Evolutionary conservation across 1,140 invertebrate genomes (phyloP).

Genomic region (Anoplophora glabripennis): DNA sequence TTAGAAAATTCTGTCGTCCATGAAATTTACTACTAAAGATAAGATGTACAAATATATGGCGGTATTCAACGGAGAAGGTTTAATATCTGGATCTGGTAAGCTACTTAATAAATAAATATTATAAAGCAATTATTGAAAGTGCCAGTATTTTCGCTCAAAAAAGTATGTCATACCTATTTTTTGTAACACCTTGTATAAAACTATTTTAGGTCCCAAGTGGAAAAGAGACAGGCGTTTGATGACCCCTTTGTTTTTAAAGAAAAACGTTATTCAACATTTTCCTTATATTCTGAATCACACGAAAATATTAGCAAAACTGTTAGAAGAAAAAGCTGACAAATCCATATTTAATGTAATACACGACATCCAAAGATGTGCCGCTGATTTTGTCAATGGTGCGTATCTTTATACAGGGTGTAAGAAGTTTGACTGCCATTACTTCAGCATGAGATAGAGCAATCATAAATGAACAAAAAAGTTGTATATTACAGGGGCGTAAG

Average conservation of each 20-base stretch:
- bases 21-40: slow-evolving; percentile 24
- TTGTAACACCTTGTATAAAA: no score
- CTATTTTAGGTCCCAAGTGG: slow-evolving; percentile 16
- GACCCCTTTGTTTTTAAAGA: slow-evolving; percentile 12
- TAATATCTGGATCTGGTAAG: slow-evolving; percentile 30
- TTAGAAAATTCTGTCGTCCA: slow-evolving; percentile 29
- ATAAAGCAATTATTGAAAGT: background rate
- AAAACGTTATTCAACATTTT: slow-evolving; percentile 14
- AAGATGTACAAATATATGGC: slow-evolving; percentile 29
- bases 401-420: slow-evolving; percentile 9
- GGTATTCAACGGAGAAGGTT: slow-evolving; percentile 24
- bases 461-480: no score
- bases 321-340: slow-evolving; percentile 3
- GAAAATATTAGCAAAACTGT: slow-evolving; percentile 2
- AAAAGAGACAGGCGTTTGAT: slow-evolving; percentile 21
- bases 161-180: no score
- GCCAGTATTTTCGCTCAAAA: background rate
- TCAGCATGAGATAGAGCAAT: no score
- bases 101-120: no score
- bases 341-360: slow-evolving; percentile 2
- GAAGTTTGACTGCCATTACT: no score
- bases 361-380: slow-evolving; percentile 4
- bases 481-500: no score
- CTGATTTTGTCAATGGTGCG: slow-evolving; percentile 15
- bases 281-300: background rate